phyloP scores from a whole-genome alignment of 2,797 vertebrate species.

The Malacoctenus gilli region DNA sequence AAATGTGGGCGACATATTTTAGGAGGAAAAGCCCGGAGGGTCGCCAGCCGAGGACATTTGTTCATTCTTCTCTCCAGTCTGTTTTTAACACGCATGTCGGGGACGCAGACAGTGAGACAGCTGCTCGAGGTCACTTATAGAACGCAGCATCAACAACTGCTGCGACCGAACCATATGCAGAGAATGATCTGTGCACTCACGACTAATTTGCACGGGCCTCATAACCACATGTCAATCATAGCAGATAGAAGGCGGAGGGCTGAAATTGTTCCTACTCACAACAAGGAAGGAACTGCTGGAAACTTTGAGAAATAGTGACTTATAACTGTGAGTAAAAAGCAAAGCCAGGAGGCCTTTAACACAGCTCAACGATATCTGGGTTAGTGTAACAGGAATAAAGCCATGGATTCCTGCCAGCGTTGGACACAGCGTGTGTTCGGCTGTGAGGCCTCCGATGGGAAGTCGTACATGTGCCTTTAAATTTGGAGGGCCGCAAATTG shows the following conservation, averaged over 20 bases:
- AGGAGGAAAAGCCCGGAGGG: conserved; percentile 37
- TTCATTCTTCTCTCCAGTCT: conserved; percentile 44
- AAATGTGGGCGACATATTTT: conserved; percentile 23
- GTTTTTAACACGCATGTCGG: conserved; percentile 45
- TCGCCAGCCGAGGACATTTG: conserved; percentile 33
- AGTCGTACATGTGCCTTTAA: too few relatives aligned
- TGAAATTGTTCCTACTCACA: too few relatives aligned
- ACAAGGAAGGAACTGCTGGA: too few relatives aligned
- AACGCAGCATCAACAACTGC: conserved; percentile 43
- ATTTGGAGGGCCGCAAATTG: too few relatives aligned
- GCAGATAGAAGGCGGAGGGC: neutral
- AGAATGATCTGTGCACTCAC: conserved; percentile 5
- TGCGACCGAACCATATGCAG: conserved; percentile 8
- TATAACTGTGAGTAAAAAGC: too few relatives aligned
- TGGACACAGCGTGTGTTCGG: too few relatives aligned
- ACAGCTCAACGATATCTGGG: too few relatives aligned
- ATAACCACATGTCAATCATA: conserved; percentile 13
- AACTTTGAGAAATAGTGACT: too few relatives aligned
- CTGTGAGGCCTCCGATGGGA: too few relatives aligned
- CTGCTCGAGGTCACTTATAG: conserved; percentile 60
- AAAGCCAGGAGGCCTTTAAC: too few relatives aligned
- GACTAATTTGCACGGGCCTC: conserved; percentile 16
- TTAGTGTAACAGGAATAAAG: too few relatives aligned
- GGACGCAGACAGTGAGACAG: conserved; percentile 54
- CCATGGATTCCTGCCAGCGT: too few relatives aligned